Percentiles rank a stretch among this genome's conserved stretches.
phyloP scores from a whole-genome alignment of 2,797 vertebrate species.

The Natrix natrix region DNA sequence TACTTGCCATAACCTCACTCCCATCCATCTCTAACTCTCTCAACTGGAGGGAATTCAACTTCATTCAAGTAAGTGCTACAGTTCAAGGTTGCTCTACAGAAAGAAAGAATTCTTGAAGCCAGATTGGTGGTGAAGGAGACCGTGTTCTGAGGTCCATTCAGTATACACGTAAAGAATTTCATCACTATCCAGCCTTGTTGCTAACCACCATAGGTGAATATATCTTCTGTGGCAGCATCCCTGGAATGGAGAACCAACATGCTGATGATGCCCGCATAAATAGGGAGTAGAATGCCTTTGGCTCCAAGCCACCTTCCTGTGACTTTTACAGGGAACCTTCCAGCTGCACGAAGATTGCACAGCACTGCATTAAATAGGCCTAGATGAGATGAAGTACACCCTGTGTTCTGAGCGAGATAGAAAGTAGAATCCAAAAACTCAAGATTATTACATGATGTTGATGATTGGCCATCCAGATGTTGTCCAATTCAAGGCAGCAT shows the following conservation, averaged over 20 bases:
- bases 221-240: not conserved
- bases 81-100: not conserved
- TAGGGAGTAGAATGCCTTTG: not conserved
- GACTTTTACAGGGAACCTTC: not conserved
- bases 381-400: not conserved
- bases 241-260: not conserved
- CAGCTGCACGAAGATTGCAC: not conserved
- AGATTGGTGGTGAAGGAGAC: too few relatives aligned
- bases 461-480: not conserved
- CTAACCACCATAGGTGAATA: not conserved
- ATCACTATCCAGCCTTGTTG: not conserved
- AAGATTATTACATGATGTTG: not conserved
- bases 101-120: not conserved
- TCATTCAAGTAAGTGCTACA: slow-evolving; percentile 82
- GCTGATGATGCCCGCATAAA: not conserved
- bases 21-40: slow-evolving; percentile 87
- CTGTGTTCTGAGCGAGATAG: not conserved
- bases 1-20: slow-evolving; percentile 90
- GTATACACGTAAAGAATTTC: not conserved
- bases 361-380: not conserved
- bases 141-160: not conserved
- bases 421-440: not conserved
- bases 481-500: not conserved
- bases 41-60: slow-evolving; percentile 97
- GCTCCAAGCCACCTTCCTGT: not conserved